phyloP scores from a whole-genome alignment of 2,113 vertebrate species.

The Antechinus flavipes region DNA sequence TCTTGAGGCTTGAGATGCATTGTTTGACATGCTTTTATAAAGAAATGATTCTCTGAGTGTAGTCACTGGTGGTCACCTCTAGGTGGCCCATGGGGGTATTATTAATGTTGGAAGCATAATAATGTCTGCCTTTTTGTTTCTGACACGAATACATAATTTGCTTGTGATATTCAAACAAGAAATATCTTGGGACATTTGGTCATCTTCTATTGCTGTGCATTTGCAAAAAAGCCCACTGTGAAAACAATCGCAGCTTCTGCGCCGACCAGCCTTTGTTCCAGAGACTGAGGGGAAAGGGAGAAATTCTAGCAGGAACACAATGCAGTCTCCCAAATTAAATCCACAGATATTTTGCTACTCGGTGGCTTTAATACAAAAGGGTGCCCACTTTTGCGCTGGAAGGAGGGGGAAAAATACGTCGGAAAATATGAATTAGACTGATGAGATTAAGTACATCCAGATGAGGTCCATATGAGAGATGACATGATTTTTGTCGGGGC shows the following conservation, averaged over 20 bases:
- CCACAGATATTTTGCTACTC: not conserved
- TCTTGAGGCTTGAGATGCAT: constrained; percentile 12
- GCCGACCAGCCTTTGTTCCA: not conserved
- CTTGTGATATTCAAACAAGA: constrained; percentile 67
- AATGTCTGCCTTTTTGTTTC: constrained; percentile 58
- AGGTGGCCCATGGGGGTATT: constrained; percentile 41
- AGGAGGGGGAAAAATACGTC: not conserved
- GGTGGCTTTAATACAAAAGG: not conserved
- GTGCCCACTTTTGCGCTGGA: not conserved
- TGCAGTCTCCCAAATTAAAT: not conserved
- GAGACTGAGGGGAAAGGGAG: not conserved
- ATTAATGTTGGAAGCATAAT: constrained; percentile 48
- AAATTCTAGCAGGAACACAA: not conserved
- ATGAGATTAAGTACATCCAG: not conserved
- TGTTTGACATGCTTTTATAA: constrained; percentile 17
- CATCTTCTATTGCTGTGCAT: not conserved
- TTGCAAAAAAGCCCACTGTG: not conserved
- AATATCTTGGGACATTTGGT: not conserved
- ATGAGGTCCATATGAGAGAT: not conserved
- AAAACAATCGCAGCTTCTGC: not conserved
- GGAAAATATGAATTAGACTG: not conserved
- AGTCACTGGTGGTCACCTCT: not conserved
- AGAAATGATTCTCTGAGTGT: constrained; percentile 41
- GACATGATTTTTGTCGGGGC: not conserved
- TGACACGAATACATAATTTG: constrained; percentile 55